Percentiles rank a stretch among this genome's conserved stretches.
Evolutionary conservation across 2,888 invertebrate genomes (phyloP).

Genomic region (Philereme transversata): DNA sequence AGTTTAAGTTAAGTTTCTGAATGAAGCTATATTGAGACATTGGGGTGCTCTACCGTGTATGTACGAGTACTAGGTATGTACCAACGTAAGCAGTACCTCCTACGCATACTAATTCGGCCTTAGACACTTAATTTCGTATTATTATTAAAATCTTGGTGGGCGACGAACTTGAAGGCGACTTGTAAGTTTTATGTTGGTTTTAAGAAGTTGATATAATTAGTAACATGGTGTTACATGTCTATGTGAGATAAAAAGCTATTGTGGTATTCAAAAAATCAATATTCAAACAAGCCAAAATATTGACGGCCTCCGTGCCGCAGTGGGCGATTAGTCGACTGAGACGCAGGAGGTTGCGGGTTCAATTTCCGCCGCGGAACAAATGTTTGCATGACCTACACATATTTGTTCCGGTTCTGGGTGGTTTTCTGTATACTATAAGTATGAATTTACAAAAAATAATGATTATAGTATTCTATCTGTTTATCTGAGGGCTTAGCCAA

Average conservation of each 20-base stretch:
- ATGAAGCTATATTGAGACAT: conserved; percentile 11
- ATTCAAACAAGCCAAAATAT: too few relatives aligned
- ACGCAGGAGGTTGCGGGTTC: too few relatives aligned
- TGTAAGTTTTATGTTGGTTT: conserved; percentile 14
- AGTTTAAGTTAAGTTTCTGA: background rate
- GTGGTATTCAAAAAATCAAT: too few relatives aligned
- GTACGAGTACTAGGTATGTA: background rate
- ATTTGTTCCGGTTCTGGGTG: too few relatives aligned
- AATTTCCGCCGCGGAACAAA: too few relatives aligned
- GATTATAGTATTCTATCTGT: too few relatives aligned
- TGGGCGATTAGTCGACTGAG: too few relatives aligned
- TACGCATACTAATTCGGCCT: conserved; percentile 37
- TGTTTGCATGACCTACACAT: too few relatives aligned
- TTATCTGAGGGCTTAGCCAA: too few relatives aligned
- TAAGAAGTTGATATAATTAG: conserved; percentile 19
- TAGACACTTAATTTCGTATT: conserved; percentile 36
- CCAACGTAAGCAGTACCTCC: conserved; percentile 27
- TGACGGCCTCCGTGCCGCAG: too few relatives aligned
- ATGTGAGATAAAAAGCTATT: background rate
- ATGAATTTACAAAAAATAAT: too few relatives aligned
- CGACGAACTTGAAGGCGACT: conserved; percentile 34
- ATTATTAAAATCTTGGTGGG: conserved; percentile 38
- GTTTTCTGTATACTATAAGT: too few relatives aligned
- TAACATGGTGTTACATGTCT: conserved; percentile 9
- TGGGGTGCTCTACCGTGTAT: background rate